A percentile compares a stretch with the other conserved stretches of the same genome.
These are phyloP conservation scores for Episyrphus balteatus DNA, from an alignment of 1,140 invertebrate genomes.

Conservation along the genomic window DNA sequence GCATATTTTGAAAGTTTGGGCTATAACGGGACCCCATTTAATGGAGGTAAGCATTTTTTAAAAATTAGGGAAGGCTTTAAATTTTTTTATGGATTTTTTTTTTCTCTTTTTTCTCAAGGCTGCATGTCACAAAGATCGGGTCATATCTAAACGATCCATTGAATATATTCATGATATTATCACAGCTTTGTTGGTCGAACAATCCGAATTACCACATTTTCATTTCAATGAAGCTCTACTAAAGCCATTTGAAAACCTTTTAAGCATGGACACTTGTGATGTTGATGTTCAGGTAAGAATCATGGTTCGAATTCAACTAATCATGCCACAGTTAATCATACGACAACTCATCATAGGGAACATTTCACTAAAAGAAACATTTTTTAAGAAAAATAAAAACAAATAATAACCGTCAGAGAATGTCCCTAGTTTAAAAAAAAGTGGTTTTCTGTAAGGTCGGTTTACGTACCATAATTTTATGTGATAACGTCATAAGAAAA, in stretches of 20 bases:
- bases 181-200: slow-evolving; percentile 75
- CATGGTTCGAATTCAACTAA: too few relatives aligned
- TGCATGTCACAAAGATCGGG: slow-evolving; percentile 78
- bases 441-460: too few relatives aligned
- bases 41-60: slow-evolving; percentile 71
- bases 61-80: not conserved
- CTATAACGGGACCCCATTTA: slow-evolving; percentile 77
- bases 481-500: too few relatives aligned
- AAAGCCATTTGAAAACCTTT: slow-evolving; percentile 88
- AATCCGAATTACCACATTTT: slow-evolving; percentile 80
- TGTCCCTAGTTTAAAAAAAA: too few relatives aligned
- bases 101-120: slow-evolving; percentile 44
- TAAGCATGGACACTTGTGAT: slow-evolving; percentile 85
- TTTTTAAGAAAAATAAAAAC: too few relatives aligned
- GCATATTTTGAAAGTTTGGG: slow-evolving; percentile 84
- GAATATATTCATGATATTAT: slow-evolving; percentile 87
- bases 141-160: slow-evolving; percentile 86
- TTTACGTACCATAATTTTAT: too few relatives aligned
- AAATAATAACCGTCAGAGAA: too few relatives aligned
- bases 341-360: too few relatives aligned
- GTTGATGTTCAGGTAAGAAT: slow-evolving; percentile 75
- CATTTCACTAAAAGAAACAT: too few relatives aligned
- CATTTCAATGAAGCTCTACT: slow-evolving; percentile 91
- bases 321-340: too few relatives aligned
- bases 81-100: not conserved